These are phyloP conservation scores for Hoplostethus atlanticus DNA, from an alignment of 2,797 vertebrate species.

Conservation along the genomic window DNA sequence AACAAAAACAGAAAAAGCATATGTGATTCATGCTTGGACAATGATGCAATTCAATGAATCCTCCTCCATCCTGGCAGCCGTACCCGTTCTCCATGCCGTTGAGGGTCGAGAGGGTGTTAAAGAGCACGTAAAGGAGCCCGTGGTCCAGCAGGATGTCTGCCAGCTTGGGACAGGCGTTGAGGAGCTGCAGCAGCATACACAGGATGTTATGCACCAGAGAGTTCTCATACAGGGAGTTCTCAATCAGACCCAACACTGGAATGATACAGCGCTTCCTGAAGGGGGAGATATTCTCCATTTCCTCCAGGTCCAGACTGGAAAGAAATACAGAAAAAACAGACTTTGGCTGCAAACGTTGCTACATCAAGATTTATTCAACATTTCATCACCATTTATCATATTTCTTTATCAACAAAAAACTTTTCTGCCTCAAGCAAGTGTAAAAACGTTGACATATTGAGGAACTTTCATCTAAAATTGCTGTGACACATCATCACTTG, in stretches of 20 bases:
- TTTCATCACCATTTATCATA: too few species aligned
- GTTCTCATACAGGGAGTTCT: conserved; percentile 95
- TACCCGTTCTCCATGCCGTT: conserved; percentile 97
- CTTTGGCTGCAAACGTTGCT: too few species aligned
- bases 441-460: too few species aligned
- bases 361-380: too few species aligned
- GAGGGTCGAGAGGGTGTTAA: conserved; percentile 95
- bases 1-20: conserved; percentile 27
- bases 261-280: conserved; percentile 96
- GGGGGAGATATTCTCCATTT: conserved; percentile 91
- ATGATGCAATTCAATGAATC: conserved; percentile 45
- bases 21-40: not conserved
- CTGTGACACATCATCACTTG: too few species aligned
- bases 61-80: conserved; percentile 59
- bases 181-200: conserved; percentile 93
- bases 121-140: conserved; percentile 95
- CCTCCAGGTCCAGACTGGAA: conserved; percentile 92
- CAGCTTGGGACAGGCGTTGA: conserved; percentile 96
- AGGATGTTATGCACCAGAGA: conserved; percentile 92
- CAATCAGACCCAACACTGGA: conserved; percentile 94
- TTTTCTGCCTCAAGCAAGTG: too few species aligned
- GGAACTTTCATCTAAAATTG: too few species aligned
- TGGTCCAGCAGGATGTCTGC: conserved; percentile 97
- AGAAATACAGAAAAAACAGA: conserved; percentile 31
- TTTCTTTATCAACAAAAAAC: too few species aligned